Evolutionary conservation across 2,797 vertebrate species (phyloP).

Genomic region (Synaphobranchus kaupii): DNA sequence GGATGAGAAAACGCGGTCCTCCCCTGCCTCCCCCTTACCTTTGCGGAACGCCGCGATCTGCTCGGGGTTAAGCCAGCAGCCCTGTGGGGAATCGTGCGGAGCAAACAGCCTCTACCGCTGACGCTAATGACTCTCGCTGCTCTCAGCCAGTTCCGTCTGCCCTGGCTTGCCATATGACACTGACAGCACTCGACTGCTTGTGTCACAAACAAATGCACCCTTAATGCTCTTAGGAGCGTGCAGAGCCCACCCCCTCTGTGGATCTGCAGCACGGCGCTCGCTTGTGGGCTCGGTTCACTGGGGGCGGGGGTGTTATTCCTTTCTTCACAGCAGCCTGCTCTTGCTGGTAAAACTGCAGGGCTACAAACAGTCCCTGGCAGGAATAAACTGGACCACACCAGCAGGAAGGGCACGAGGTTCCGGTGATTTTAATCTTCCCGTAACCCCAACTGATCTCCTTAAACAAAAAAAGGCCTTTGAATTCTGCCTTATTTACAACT

Average conservation of each 20-base stretch:
- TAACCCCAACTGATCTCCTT: constrained; percentile 3
- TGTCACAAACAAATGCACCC: constrained; percentile 60
- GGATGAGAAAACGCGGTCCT: background rate
- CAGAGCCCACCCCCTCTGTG: constrained; percentile 6
- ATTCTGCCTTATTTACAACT: constrained; percentile 22
- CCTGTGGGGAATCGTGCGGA: background rate
- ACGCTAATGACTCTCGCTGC: constrained; percentile 27
- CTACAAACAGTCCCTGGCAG: background rate
- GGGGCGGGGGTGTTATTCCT: background rate
- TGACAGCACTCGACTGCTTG: constrained; percentile 55
- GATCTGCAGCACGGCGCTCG: background rate
- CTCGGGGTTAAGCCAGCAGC: background rate
- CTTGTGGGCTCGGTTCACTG: background rate
- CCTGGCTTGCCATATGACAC: constrained; percentile 57
- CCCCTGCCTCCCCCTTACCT: background rate
- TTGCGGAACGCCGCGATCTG: background rate
- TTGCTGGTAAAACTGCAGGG: background rate
- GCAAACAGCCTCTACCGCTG: background rate
- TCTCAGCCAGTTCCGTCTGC: constrained; percentile 35
- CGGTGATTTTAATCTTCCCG: constrained; percentile 23
- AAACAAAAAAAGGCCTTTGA: background rate
- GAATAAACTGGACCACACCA: constrained; percentile 15
- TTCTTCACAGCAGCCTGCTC: background rate
- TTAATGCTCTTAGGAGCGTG: constrained; percentile 55
- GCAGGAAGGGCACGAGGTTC: constrained; percentile 20